phyloP scores from a whole-genome alignment of 2,888 invertebrate genomes.

The Ophion slaviceki region DNA sequence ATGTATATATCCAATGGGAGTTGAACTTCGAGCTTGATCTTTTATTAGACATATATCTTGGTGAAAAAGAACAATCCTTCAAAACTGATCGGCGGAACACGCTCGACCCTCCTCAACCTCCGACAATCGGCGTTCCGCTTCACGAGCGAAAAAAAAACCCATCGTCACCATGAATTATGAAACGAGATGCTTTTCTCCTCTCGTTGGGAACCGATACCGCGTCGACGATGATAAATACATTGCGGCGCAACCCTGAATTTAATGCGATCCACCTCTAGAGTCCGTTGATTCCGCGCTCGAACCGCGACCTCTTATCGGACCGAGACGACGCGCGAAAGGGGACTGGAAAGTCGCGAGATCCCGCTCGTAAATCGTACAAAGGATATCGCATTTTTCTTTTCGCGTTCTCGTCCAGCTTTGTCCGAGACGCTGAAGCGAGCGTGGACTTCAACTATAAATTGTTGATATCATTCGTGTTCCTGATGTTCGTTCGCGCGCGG shows the following conservation, averaged over 20 bases:
- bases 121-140: not conserved
- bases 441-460: not conserved
- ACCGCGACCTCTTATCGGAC: not conserved
- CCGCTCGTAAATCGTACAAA: not conserved
- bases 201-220: not conserved
- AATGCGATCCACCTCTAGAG: slow-evolving; percentile 23
- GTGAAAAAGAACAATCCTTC: not conserved
- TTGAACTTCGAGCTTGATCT: not conserved
- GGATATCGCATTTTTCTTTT: not conserved
- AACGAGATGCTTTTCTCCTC: not conserved
- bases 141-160: not conserved
- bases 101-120: not conserved
- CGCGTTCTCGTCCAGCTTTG: not conserved
- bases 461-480: not conserved
- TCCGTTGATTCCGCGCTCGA: slow-evolving; percentile 20
- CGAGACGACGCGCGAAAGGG: not conserved
- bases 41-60: not conserved
- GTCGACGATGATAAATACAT: slow-evolving; percentile 13
- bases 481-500: not conserved
- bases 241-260: slow-evolving; percentile 13
- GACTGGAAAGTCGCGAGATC: not conserved
- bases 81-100: not conserved
- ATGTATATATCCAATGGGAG: not conserved
- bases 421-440: not conserved
- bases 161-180: not conserved